Conservation (phyloP, 2,113 vertebrate species). For the Chinchilla lanigera region DNA sequence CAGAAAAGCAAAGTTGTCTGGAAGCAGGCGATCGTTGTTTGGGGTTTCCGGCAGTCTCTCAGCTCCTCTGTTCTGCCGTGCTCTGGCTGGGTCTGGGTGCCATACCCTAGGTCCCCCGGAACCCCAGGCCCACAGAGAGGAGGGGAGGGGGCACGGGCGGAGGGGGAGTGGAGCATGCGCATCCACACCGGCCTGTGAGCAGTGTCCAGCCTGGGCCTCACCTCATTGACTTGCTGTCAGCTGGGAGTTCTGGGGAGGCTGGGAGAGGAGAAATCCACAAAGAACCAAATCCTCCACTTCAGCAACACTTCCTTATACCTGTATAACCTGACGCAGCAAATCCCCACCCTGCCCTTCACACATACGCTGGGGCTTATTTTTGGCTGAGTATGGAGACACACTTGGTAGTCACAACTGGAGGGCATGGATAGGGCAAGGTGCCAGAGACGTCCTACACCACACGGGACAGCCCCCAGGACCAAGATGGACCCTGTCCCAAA, state of each 20-base stretch:
- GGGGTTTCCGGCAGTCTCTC: not conserved
- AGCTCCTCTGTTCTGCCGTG: not conserved
- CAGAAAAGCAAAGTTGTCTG: conserved; percentile 56
- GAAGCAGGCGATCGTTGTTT: not conserved
- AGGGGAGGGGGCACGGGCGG: not conserved
- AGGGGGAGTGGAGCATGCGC: fast-evolving
- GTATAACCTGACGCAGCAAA: not conserved
- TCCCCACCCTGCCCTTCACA: not conserved
- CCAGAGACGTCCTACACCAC: fast-evolving
- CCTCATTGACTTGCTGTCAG: not conserved
- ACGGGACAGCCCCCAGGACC: not conserved
- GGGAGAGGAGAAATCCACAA: not conserved
- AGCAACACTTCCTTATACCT: not conserved
- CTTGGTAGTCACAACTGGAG: not conserved
- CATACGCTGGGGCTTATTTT: not conserved
- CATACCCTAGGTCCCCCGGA: not conserved
- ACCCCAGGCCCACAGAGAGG: fast-evolving
- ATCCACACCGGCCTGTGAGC: no score
- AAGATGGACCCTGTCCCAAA: fast-evolving
- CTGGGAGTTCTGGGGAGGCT: fast-evolving
- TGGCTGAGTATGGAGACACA: not conserved
- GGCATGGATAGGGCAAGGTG: not conserved
- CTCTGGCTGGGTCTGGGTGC: not conserved
- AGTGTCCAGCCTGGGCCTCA: not conserved
- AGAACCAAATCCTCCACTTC: no score